Conservation (phyloP, 1,140 invertebrate genomes). For the Trachymyrmex septentrionalis region DNA sequence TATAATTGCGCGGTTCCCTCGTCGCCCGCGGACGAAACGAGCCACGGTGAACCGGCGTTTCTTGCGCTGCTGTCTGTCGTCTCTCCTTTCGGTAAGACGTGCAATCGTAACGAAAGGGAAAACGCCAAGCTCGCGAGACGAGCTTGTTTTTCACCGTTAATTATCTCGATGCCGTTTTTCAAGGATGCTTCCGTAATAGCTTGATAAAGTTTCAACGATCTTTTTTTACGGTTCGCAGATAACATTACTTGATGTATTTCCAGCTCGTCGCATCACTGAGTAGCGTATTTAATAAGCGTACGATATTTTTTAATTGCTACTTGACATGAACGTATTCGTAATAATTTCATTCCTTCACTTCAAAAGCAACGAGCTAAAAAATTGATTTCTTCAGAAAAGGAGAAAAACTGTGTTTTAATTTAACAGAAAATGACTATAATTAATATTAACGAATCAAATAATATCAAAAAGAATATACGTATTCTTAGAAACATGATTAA, state of each 20-base stretch:
- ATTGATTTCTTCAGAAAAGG: no score
- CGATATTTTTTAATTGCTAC: conserved; percentile 6
- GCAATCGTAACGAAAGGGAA: conserved; percentile 32
- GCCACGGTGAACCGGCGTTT: neutral
- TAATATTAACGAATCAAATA: no score
- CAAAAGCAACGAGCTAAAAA: no score
- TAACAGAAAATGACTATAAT: no score
- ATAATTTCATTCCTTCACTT: no score
- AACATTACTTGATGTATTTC: neutral
- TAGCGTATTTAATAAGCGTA: conserved; percentile 11
- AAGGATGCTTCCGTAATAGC: neutral
- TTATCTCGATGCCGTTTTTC: conserved; percentile 17
- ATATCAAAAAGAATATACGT: no score
- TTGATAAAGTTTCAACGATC: conserved; percentile 25
- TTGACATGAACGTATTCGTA: neutral
- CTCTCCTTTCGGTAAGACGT: neutral
- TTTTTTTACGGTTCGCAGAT: neutral
- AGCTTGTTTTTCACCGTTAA: conserved; percentile 16
- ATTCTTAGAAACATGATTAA: no score
- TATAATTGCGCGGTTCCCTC: conserved; percentile 62
- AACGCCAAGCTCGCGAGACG: neutral
- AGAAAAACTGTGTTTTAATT: no score
- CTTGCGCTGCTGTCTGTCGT: neutral
- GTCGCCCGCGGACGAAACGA: neutral
- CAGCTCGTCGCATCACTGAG: neutral